Percentiles rank a stretch among this genome's conserved stretches.
These are phyloP conservation scores for Araneus ventricosus DNA, from an alignment of 1,140 invertebrate genomes.

Conservation along the genomic window DNA sequence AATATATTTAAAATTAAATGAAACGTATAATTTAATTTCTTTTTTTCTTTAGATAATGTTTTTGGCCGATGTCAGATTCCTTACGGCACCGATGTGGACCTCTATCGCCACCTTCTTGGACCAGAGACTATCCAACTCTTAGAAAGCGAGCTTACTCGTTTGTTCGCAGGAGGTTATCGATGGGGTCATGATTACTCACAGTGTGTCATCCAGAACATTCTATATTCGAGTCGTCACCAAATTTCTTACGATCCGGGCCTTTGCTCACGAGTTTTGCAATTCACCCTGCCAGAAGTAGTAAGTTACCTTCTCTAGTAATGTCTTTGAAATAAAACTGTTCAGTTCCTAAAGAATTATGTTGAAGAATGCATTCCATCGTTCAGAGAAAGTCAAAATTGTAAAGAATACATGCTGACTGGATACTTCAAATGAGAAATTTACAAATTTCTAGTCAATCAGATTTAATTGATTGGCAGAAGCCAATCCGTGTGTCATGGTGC, in stretches of 20 bases:
- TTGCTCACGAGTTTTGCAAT: constrained; percentile 73
- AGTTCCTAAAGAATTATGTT: no score
- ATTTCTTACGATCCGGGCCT: constrained; percentile 76
- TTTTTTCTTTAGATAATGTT: constrained; percentile 86
- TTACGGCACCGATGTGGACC: constrained; percentile 83
- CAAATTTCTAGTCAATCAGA: no score
- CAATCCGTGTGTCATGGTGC: no score
- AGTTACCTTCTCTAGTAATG: neutral
- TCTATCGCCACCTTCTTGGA: constrained; percentile 84
- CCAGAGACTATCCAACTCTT: constrained; percentile 85
- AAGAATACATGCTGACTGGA: no score
- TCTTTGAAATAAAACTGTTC: neutral
- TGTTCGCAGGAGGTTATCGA: constrained; percentile 82
- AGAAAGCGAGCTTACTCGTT: constrained; percentile 82
- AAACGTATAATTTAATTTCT: neutral
- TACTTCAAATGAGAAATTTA: no score
- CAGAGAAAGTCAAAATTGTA: no score
- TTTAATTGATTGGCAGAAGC: no score
- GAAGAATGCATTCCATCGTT: no score
- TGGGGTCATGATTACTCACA: constrained; percentile 91
- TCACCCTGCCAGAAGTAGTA: constrained; percentile 74
- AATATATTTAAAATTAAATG: no score
- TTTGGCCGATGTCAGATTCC: constrained; percentile 89
- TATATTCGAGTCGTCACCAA: constrained; percentile 84
- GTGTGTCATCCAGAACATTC: constrained; percentile 88